Evolutionary conservation across 2,797 vertebrate species (phyloP).

Genomic region (Holocentrus rufus): DNA sequence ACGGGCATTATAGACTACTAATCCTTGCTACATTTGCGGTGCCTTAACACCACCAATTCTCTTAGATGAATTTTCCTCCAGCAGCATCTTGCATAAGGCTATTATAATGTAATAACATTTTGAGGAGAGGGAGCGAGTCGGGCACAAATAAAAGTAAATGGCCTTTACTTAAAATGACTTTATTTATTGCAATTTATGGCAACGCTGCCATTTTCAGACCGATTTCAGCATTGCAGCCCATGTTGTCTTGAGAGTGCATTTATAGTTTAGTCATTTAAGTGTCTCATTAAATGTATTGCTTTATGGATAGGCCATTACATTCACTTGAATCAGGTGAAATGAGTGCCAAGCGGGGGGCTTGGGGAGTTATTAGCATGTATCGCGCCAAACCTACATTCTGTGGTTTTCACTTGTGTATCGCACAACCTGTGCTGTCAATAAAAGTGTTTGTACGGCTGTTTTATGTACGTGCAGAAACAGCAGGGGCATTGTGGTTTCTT

Average conservation of each 20-base stretch:
- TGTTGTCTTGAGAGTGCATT: slow-evolving; percentile 49
- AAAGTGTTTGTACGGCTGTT: slow-evolving; percentile 56
- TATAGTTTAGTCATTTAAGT: slow-evolving; percentile 51
- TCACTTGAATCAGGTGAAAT: slow-evolving; percentile 61
- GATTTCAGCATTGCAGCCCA: slow-evolving; percentile 35
- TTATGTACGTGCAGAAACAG: slow-evolving; percentile 70
- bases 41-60: slow-evolving; percentile 31
- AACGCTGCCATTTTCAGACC: slow-evolving; percentile 38
- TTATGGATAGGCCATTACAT: slow-evolving; percentile 45
- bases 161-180: slow-evolving; percentile 9
- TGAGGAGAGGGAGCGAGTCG: slow-evolving; percentile 36
- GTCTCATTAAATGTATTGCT: slow-evolving; percentile 58
- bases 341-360: slow-evolving; percentile 47
- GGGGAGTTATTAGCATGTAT: slow-evolving; percentile 54
- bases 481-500: slow-evolving; percentile 66
- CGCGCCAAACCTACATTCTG: slow-evolving; percentile 68
- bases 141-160: slow-evolving; percentile 57
- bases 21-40: slow-evolving; percentile 14
- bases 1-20: slow-evolving; percentile 15
- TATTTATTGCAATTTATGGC: slow-evolving; percentile 53
- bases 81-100: slow-evolving; percentile 16
- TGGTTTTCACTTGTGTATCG: slow-evolving; percentile 68
- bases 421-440: slow-evolving; percentile 63
- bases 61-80: slow-evolving; percentile 25
- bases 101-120: slow-evolving; percentile 44